These are phyloP conservation scores for Ciona savignyi DNA, from an alignment of 23 tunicate genomes.

Conservation along the genomic window DNA sequence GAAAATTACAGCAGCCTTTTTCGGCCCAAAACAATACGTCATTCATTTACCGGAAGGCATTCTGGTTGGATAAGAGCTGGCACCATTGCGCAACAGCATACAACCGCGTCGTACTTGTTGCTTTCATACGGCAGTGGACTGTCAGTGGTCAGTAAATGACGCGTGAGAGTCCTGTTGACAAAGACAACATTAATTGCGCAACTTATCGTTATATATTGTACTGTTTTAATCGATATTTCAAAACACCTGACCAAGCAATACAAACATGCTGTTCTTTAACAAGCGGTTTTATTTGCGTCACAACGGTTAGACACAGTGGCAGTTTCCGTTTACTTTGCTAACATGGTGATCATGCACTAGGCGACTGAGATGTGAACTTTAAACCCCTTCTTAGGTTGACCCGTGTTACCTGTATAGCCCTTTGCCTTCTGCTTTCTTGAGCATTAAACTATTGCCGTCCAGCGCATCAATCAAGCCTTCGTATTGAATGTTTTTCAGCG, in stretches of 20 bases:
- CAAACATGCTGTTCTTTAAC: too few species aligned
- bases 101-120: constrained; percentile 63
- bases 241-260: too few species aligned
- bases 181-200: too few species aligned
- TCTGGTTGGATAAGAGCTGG: constrained; percentile 73
- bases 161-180: constrained; percentile 12
- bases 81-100: constrained; percentile 82
- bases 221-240: too few species aligned
- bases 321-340: too few species aligned
- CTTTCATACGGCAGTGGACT: constrained; percentile 50
- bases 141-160: constrained; percentile 27
- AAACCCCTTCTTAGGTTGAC: too few species aligned
- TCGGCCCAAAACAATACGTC: neutral
- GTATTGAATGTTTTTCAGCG: constrained; percentile 21
- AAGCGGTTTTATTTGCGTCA: too few species aligned
- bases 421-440: constrained; percentile 46
- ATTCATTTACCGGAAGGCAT: constrained; percentile 54
- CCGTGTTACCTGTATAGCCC: constrained; percentile 37
- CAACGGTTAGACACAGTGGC: too few species aligned
- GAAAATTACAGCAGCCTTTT: neutral
- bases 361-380: too few species aligned
- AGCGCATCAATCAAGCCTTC: constrained; percentile 42
- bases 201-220: too few species aligned
- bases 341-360: too few species aligned
- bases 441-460: constrained; percentile 52